A percentile compares a stretch with the other conserved stretches of the same genome.
Evolutionary conservation across 2,113 vertebrate genomes (phyloP).

Genomic region (Colaptes auratus): DNA sequence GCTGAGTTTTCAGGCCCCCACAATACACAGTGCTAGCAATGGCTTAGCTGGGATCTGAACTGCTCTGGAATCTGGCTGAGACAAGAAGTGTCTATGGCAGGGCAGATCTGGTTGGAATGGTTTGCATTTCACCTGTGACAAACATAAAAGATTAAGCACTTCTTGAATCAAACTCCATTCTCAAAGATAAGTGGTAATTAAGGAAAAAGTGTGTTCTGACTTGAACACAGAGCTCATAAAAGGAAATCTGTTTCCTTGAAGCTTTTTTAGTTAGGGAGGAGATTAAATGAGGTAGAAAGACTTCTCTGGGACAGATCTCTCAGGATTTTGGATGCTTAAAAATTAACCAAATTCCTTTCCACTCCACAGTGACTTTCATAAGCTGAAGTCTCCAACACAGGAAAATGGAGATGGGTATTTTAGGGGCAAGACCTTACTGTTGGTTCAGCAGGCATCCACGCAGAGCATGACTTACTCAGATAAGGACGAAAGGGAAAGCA

Average conservation of each 20-base stretch:
- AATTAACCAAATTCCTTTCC: conserved; percentile 42
- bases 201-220: conserved; percentile 33
- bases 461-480: conserved; percentile 86
- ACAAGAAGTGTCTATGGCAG: background rate
- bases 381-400: conserved; percentile 81
- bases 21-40: background rate
- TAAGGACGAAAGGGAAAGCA: conserved; percentile 82
- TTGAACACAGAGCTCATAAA: conserved; percentile 38
- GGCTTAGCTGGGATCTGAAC: background rate
- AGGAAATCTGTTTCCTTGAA: conserved; percentile 39
- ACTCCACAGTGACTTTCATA: conserved; percentile 81
- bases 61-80: background rate
- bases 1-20: background rate
- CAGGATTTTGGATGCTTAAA: conserved; percentile 5
- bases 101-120: background rate
- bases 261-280: background rate
- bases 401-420: conserved; percentile 80
- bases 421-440: conserved; percentile 80
- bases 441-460: conserved; percentile 82
- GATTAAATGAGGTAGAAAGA: conserved; percentile 34
- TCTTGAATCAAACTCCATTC: background rate
- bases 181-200: conserved; percentile 44
- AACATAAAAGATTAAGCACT: background rate
- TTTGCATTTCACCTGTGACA: background rate
- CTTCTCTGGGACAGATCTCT: conserved; percentile 12